Base-by-base conservation (phyloP, 1,140 invertebrate species). In the Lamellibrachia luymesi region DNA sequence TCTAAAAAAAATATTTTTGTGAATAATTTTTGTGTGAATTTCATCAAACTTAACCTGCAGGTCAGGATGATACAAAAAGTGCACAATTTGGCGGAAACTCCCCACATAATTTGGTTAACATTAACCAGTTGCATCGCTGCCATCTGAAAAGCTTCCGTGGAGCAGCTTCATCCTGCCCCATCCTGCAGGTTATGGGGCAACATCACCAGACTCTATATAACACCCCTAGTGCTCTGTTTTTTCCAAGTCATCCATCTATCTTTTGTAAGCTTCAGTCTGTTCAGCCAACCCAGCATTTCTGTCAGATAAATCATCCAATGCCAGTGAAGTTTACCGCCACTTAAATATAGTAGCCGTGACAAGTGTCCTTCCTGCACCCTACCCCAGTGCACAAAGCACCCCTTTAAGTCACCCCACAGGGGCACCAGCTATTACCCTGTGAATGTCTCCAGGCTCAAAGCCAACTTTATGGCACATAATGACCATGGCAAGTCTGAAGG, bases 301-400 rank as follows among this genome's bases (percentile, higher is more conserved):
- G 64, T 80, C 64, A 80, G 64, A 80, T 80, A 80, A 80, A 80
- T 80, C 64, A 80, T 22, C 64, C 13, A 80, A 80, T 22, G 64
- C 64, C 64, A 22, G 64, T 80, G 64, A 22, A 80, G 64, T 80
- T 80, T 80, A 80, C 64, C 8, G 64, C 64, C 64, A 80, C 64
- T 80, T 80, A 80, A 80, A 80, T 80, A 80, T 80, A 80, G 64
- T 80, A 80, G 64, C 64, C 64, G 64, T 80, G 64, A 80, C 64
- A 80, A 80, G 64, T 80, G 64, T 80, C 64, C 17, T 80, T 10
- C 64, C 64, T 80, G 13, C 64, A 80, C 64, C 64, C 64, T 80
- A 80, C 13, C 64, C 64, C 64, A 80, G 64, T 80, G 64, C 64
- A 80, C 64, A 80, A 80, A 80, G 64, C 64, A 10, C 64, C 64